Base-by-base conservation (phyloP, 1,140 invertebrate species). In the Hypsibius dujardini region DNA sequence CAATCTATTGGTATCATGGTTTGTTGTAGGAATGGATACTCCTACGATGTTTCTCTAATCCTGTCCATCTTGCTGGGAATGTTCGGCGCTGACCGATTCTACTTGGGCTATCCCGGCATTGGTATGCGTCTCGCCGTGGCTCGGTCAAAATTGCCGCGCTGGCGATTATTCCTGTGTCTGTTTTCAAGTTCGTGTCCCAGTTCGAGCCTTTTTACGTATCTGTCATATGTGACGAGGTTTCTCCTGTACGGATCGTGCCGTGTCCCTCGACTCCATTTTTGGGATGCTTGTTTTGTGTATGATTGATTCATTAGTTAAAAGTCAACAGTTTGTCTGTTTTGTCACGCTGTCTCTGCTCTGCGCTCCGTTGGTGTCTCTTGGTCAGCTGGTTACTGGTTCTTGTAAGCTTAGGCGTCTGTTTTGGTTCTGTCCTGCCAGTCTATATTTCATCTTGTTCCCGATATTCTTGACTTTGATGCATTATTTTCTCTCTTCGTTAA, bases 11-110 rank as follows among this genome's bases (percentile, higher is more conserved):
- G 12, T 69, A 59, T 45, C 14, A 47, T 59, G 70, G 46, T 42
- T 14, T 69, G 70, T 83, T 86, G 73, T 79, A 93, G 90, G 69
- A 95, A 93, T 84, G 91, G 91, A 69, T 92, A 94, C 78, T 89
- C 88, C 1, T 89, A 94, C 80, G 90, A 95, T 79, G 92, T 89
- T 62, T 86, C 94, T 0, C 79, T 98, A 69, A 78, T 98, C 15
- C 81, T 98, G 0, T 97, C 94, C 1, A 88, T 98, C 62, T 98
- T 98, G 77, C 76, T 85, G 40, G 93, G 93, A 46, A 94, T 95
- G 89, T 93, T 98, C 82, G 95, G 95, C n/a, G 84, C 90, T 15
- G 95, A 98, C 79, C 82, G 95, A 73, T 96, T 98, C 80, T 98
- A 97, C 78, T 82, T 98, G 1, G 95, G 95, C 28, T 97, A 98